Conservation (phyloP, 2,888 invertebrate genomes). For the Rotaria sp. region DNA sequence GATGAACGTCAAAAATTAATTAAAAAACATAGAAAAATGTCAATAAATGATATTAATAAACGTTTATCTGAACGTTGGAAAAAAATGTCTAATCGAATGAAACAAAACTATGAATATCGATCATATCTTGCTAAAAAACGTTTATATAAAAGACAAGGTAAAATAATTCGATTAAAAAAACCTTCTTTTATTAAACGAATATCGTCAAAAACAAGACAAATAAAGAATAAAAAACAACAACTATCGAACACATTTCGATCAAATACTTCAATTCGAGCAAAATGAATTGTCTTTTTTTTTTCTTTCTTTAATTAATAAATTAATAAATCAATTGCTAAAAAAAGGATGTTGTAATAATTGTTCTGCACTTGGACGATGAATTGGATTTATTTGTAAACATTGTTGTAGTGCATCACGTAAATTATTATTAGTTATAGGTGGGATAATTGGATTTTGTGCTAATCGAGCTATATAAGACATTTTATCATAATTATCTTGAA, state of each 20-base stretch:
- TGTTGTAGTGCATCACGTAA: neutral
- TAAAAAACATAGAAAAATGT: neutral
- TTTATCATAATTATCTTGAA: slow-evolving; percentile 20
- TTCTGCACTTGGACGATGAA: neutral
- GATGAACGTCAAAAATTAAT: neutral
- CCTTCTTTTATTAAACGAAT: slow-evolving; percentile 7
- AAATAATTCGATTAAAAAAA: neutral
- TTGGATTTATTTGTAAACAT: neutral
- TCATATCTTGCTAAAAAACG: neutral
- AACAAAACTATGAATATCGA: neutral
- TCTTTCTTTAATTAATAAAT: neutral
- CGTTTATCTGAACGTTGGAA: neutral
- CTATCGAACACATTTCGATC: neutral
- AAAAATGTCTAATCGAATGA: neutral
- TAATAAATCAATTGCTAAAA: neutral
- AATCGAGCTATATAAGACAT: neutral
- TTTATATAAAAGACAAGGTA: neutral
- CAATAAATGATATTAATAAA: neutral
- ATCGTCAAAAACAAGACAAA: neutral
- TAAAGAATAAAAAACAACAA: neutral
- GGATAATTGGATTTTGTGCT: neutral
- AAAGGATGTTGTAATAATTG: slow-evolving; percentile 11
- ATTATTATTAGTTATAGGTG: neutral
- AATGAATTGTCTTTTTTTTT: neutral
- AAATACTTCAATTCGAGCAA: too few relatives aligned